Evolutionary conservation across 2,797 vertebrate genomes (phyloP).

Genomic region (Danio aesculapii): DNA sequence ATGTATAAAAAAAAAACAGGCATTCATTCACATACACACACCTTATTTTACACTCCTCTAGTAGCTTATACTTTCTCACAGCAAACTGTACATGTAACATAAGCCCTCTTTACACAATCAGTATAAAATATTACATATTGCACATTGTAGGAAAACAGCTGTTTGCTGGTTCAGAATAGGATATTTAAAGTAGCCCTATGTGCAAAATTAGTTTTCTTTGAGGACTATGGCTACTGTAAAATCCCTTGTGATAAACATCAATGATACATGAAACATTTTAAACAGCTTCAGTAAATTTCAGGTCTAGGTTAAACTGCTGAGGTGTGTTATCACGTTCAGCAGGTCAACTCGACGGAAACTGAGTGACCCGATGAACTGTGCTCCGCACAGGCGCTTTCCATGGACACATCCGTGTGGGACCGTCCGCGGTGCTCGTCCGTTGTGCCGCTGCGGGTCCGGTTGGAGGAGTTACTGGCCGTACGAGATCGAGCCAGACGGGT

Average conservation of each 20-base stretch:
- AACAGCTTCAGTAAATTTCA: neutral
- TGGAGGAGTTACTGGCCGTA: constrained; percentile 84
- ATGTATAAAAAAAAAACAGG: neutral
- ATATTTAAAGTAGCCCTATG: too few relatives aligned
- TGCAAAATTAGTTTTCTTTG: neutral
- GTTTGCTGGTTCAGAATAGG: neutral
- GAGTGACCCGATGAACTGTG: constrained; percentile 31
- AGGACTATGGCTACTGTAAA: neutral
- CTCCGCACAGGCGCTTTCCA: constrained; percentile 68
- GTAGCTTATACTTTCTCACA: neutral
- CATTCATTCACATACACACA: neutral
- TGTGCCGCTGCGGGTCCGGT: constrained; percentile 76
- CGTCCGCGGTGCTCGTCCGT: constrained; percentile 80
- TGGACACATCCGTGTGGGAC: constrained; percentile 81
- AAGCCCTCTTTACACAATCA: neutral
- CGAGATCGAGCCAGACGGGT: constrained; percentile 90
- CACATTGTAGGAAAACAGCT: neutral
- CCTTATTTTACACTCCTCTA: neutral
- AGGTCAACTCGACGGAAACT: constrained; percentile 86
- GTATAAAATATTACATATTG: constrained; percentile 5
- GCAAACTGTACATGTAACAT: neutral
- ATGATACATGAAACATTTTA: neutral
- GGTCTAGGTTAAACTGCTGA: too few relatives aligned
- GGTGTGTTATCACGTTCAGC: constrained; percentile 71
- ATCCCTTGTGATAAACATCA: neutral